phyloP scores from a whole-genome alignment of 2,888 invertebrate species.

The Spilarctia lutea region DNA sequence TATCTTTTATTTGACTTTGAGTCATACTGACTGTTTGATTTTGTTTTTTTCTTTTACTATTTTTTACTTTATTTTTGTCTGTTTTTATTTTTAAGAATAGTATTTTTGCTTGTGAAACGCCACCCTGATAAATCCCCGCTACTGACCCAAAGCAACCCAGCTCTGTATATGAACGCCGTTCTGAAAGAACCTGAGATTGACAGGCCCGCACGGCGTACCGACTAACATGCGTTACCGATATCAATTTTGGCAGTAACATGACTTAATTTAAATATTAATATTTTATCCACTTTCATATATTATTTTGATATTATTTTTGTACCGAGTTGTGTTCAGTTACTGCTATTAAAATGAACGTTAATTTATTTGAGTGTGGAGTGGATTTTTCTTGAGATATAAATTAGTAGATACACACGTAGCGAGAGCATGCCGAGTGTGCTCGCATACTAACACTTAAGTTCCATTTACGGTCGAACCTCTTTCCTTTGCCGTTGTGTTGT shows the following conservation, averaged over 20 bases:
- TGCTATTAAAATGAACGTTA: slow-evolving; percentile 74
- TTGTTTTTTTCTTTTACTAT: slow-evolving; percentile 62
- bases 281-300: slow-evolving; percentile 66
- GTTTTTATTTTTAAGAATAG: slow-evolving; percentile 74
- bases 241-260: slow-evolving; percentile 74
- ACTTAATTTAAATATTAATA: slow-evolving; percentile 44
- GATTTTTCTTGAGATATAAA: slow-evolving; percentile 74
- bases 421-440: slow-evolving; percentile 80
- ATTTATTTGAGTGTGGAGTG: slow-evolving; percentile 84
- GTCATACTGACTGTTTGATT: slow-evolving; percentile 87
- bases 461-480: slow-evolving; percentile 71
- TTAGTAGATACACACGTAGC: slow-evolving; percentile 58
- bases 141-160: slow-evolving; percentile 76
- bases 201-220: slow-evolving; percentile 67
- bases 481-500: slow-evolving; percentile 83
- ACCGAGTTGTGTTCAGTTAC: slow-evolving; percentile 78
- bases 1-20: slow-evolving; percentile 81
- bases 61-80: slow-evolving; percentile 65
- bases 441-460: slow-evolving; percentile 68
- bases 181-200: slow-evolving; percentile 54
- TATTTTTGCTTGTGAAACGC: slow-evolving; percentile 85
- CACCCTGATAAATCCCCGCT: slow-evolving; percentile 82
- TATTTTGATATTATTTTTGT: slow-evolving; percentile 62
- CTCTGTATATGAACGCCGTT: slow-evolving; percentile 65
- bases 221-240: slow-evolving; percentile 78